Evolutionary conservation across 2,113 vertebrate species (phyloP).

Genomic region (Lipotes vexillifer): DNA sequence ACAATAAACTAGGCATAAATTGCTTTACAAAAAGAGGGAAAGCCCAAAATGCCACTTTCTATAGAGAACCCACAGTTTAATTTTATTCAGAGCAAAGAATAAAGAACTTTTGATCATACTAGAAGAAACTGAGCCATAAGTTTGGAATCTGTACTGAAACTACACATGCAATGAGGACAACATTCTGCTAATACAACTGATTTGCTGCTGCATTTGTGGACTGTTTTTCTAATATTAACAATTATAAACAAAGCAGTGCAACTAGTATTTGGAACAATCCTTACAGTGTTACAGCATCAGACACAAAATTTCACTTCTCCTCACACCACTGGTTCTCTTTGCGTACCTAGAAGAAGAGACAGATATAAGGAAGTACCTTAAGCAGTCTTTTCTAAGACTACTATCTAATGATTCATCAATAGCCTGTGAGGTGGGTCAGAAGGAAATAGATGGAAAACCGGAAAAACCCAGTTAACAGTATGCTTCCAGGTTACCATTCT

Average conservation of each 20-base stretch:
- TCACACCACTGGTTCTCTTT: conserved; percentile 99
- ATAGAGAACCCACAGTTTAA: conserved; percentile 77
- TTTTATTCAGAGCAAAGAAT: conserved; percentile 83
- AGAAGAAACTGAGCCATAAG: conserved; percentile 75
- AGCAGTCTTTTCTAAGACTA: conserved; percentile 22
- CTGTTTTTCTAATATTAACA: too few relatives aligned
- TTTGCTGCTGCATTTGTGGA: conserved; percentile 89
- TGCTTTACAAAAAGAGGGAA: conserved; percentile 68
- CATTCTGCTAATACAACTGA: conserved; percentile 87
- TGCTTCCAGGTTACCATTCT: background rate
- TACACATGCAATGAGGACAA: conserved; percentile 86
- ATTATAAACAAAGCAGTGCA: too few relatives aligned
- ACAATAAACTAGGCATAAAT: conserved; percentile 78
- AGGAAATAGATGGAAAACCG: background rate
- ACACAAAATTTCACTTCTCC: conserved; percentile 98
- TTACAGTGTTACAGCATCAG: too few relatives aligned
- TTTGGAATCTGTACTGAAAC: conserved; percentile 78
- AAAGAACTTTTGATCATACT: conserved; percentile 80
- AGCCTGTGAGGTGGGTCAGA: background rate
- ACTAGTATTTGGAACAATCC: too few relatives aligned
- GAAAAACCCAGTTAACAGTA: background rate
- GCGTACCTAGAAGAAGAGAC: conserved; percentile 89
- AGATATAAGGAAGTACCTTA: background rate
- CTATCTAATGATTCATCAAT: background rate
- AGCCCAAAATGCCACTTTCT: conserved; percentile 77